phyloP scores from a whole-genome alignment of 2,113 vertebrate genomes.

The Octodon degus region DNA sequence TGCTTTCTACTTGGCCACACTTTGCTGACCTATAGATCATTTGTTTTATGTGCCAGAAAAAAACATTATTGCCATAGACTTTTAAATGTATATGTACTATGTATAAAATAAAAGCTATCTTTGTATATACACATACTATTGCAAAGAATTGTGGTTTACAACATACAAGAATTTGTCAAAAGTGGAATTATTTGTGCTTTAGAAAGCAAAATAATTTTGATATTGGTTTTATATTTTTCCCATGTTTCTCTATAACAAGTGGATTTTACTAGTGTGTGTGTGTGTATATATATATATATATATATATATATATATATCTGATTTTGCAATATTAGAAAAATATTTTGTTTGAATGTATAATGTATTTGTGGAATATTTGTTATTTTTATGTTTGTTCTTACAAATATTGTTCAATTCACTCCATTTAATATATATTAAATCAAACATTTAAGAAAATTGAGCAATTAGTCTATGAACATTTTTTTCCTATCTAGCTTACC shows the following conservation, averaged over 20 bases:
- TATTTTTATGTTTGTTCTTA: not conserved
- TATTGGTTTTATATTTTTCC: not conserved
- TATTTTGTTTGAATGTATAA: not conserved
- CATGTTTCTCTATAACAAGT: not conserved
- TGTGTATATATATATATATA: no score
- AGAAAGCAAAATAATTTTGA: slow-evolving; percentile 23
- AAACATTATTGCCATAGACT: not conserved
- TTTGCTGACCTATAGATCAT: not conserved
- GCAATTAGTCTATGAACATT: not conserved
- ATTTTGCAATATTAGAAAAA: not conserved
- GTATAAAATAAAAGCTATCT: not conserved
- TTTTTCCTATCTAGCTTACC: not conserved
- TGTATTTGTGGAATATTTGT: not conserved
- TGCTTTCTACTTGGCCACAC: slow-evolving; percentile 9
- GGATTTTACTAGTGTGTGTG: not conserved
- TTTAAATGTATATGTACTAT: not conserved
- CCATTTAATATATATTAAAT: not conserved
- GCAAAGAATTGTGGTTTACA: not conserved
- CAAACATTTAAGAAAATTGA: not conserved
- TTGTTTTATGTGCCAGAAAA: slow-evolving; percentile 16
- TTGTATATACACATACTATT: not conserved
- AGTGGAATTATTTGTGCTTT: not conserved
- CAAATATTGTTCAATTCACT: not conserved
- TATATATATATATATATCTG: not conserved
- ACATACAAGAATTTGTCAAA: not conserved